Evolutionary conservation across 2,113 vertebrate species (phyloP).

Genomic region (Brienomyrus longianalis): DNA sequence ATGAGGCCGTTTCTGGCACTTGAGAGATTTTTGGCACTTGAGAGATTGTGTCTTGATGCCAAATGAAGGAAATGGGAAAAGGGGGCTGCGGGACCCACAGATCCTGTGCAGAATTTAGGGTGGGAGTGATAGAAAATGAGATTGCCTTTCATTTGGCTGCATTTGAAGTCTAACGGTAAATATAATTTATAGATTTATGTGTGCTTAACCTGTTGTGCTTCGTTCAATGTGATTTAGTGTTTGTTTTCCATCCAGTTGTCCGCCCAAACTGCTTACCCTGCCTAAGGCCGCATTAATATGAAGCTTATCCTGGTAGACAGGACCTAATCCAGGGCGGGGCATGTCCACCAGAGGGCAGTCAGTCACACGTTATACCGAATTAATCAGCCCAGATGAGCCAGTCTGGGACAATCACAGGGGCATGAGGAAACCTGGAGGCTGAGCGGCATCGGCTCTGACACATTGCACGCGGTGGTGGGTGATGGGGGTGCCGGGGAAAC

Average conservation of each 20-base stretch:
- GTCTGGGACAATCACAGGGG: neutral
- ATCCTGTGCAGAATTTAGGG: neutral
- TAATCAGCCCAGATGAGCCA: neutral
- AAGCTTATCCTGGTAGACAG: neutral
- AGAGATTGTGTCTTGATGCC: neutral
- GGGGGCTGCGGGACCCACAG: neutral
- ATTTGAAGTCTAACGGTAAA: neutral
- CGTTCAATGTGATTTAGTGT: neutral
- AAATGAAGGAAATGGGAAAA: neutral
- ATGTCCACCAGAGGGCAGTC: neutral
- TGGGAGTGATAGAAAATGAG: neutral
- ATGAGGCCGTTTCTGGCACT: neutral
- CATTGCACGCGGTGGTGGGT: neutral
- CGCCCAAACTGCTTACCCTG: neutral
- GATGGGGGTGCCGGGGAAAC: neutral
- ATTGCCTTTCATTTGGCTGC: neutral
- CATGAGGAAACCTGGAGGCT: neutral
- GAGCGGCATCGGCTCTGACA: neutral
- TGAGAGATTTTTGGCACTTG: neutral
- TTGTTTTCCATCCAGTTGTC: neutral
- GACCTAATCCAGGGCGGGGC: neutral
- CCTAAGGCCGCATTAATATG: neutral
- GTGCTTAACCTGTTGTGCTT: neutral
- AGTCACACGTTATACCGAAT: neutral
- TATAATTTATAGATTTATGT: neutral